Conservation (phyloP, 2,888 invertebrate genomes). For the Endotricha flammealis region DNA sequence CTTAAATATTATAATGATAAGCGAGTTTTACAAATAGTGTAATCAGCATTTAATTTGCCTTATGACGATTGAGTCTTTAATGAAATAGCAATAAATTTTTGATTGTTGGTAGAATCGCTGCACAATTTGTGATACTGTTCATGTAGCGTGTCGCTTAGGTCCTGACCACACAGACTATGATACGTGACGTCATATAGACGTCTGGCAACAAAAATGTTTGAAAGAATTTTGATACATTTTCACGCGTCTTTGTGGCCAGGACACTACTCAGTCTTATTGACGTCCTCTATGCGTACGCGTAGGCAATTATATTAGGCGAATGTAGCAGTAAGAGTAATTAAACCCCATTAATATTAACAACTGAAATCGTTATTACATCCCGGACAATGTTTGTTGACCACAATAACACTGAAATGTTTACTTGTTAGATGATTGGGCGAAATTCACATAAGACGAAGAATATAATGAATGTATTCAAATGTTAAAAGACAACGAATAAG, state of each 20-base stretch:
- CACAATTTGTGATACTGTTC: conserved; percentile 71
- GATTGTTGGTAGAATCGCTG: conserved; percentile 60
- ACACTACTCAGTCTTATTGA: conserved; percentile 60
- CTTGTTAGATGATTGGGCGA: too few relatives aligned
- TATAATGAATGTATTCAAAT: too few relatives aligned
- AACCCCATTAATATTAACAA: conserved; percentile 51
- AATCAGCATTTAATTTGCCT: conserved; percentile 65
- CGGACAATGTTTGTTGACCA: conserved; percentile 7
- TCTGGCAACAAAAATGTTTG: conserved; percentile 1
- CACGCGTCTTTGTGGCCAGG: conserved; percentile 14
- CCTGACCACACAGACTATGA: conserved; percentile 11
- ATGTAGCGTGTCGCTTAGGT: conserved; percentile 60
- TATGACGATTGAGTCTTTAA: conserved; percentile 59
- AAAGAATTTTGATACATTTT: conserved; percentile 4
- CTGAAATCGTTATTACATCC: conserved; percentile 32
- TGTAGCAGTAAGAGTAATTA: conserved; percentile 61
- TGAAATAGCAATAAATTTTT: conserved; percentile 70
- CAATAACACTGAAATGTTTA: conserved; percentile 3
- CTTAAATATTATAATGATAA: conserved; percentile 24
- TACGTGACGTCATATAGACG: background rate
- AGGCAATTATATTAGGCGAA: conserved; percentile 73
- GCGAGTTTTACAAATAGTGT: conserved; percentile 32
- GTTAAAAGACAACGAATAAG: too few relatives aligned
- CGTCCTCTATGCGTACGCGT: conserved; percentile 68
- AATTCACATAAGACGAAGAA: too few relatives aligned